These are phyloP conservation scores for Drosophila mayri DNA, from an alignment of 1,140 invertebrate species.

Conservation along the genomic window DNA sequence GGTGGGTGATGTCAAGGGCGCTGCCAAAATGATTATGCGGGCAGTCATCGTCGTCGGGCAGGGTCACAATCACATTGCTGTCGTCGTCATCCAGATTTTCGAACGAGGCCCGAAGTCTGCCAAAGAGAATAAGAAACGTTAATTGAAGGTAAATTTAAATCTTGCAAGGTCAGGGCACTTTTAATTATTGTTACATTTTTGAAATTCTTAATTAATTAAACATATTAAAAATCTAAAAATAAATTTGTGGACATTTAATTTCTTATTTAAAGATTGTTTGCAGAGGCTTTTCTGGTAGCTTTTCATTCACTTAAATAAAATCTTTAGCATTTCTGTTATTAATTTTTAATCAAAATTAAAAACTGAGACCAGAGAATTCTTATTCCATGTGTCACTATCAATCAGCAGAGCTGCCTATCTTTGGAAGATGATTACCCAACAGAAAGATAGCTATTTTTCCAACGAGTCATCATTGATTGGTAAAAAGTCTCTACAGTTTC, in stretches of 20 bases:
- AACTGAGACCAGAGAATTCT: background rate
- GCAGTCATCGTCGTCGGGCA: constrained; percentile 90
- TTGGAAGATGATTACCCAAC: background rate
- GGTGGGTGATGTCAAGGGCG: constrained; percentile 62
- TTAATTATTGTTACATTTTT: background rate
- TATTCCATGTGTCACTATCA: constrained; percentile 13
- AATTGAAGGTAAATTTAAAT: constrained; percentile 1
- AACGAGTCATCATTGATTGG: constrained; percentile 12
- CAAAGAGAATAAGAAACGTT: background rate
- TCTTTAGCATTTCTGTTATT: background rate
- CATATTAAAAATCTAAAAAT: background rate
- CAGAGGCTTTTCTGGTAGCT: background rate
- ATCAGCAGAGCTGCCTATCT: constrained; percentile 15
- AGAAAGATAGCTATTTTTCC: background rate
- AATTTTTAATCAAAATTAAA: background rate
- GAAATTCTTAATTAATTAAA: background rate
- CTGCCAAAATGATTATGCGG: constrained; percentile 69
- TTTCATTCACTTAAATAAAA: background rate
- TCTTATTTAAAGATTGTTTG: no score
- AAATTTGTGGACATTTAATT: background rate
- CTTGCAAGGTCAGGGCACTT: background rate
- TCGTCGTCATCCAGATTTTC: constrained; percentile 87
- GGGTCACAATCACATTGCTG: constrained; percentile 90
- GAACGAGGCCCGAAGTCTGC: constrained; percentile 87
- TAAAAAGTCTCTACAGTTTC: background rate